These are phyloP conservation scores for Phortica magna DNA, from an alignment of 2,888 invertebrate genomes.

Conservation along the genomic window DNA sequence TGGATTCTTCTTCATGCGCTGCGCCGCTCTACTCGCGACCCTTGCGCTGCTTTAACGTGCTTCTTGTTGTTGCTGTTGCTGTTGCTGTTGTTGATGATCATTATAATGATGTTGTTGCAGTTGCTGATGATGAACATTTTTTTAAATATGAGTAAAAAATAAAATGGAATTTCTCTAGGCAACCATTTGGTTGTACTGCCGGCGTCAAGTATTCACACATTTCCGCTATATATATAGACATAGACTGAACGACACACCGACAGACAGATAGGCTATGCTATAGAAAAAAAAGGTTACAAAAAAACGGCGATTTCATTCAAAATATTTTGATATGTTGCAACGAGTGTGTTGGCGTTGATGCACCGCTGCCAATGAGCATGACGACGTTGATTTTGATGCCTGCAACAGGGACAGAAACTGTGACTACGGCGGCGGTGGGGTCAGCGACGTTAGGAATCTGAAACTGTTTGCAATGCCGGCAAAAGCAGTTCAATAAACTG, in stretches of 20 bases:
- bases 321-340: conserved; percentile 63
- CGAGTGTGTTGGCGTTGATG: conserved; percentile 23
- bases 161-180: neutral
- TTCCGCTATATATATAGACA: neutral
- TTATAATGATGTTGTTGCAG: neutral
- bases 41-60: too few species aligned
- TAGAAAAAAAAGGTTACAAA: conserved; percentile 4
- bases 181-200: conserved; percentile 20
- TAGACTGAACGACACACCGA: neutral
- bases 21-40: neutral
- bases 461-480: neutral
- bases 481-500: conserved; percentile 64
- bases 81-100: neutral
- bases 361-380: neutral
- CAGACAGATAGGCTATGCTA: neutral
- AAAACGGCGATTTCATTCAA: conserved; percentile 56
- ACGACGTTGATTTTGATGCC: neutral
- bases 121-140: neutral
- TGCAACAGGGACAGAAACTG: neutral
- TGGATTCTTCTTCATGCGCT: neutral
- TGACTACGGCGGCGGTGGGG: neutral
- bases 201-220: conserved; percentile 31
- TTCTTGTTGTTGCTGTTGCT: neutral
- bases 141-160: neutral
- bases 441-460: neutral